These are phyloP conservation scores for Sphenodon punctatus DNA, from an alignment of 2,797 vertebrate genomes.

Conservation along the genomic window DNA sequence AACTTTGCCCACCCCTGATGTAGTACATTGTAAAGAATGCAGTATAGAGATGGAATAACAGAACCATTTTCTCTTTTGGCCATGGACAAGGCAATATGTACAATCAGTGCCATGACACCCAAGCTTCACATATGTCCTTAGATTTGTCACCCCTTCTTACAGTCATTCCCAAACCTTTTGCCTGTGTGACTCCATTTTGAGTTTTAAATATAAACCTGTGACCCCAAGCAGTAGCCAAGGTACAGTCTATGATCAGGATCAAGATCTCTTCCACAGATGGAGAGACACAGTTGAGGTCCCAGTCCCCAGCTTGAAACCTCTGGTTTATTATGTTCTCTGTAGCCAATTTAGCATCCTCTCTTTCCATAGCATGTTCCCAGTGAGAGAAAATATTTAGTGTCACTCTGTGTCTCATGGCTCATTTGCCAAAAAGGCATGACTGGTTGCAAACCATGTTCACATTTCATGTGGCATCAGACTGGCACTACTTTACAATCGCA, in stretches of 20 bases:
- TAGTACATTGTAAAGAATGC: too few species aligned
- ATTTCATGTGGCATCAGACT: background rate
- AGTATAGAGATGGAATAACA: too few species aligned
- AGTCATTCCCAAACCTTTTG: too few species aligned
- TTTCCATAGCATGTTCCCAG: background rate
- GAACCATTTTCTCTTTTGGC: background rate
- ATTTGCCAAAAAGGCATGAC: background rate
- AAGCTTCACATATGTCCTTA: background rate
- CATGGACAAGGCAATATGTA: rapidly evolving
- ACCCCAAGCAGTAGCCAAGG: too few species aligned
- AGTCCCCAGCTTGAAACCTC: too few species aligned
- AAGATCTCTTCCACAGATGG: too few species aligned
- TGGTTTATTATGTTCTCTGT: background rate
- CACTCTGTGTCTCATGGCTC: background rate
- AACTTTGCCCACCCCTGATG: too few species aligned
- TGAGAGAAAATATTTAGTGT: background rate
- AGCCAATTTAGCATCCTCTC: background rate
- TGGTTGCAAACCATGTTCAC: too few species aligned
- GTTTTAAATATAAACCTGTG: too few species aligned
- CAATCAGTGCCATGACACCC: background rate
- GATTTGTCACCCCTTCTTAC: rapidly evolving
- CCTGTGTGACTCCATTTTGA: too few species aligned
- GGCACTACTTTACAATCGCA: rapidly evolving
- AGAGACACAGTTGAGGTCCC: too few species aligned
- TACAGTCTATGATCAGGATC: too few species aligned